Conservation (phyloP, 2,888 invertebrate species). For the Cyclophora punctaria region DNA sequence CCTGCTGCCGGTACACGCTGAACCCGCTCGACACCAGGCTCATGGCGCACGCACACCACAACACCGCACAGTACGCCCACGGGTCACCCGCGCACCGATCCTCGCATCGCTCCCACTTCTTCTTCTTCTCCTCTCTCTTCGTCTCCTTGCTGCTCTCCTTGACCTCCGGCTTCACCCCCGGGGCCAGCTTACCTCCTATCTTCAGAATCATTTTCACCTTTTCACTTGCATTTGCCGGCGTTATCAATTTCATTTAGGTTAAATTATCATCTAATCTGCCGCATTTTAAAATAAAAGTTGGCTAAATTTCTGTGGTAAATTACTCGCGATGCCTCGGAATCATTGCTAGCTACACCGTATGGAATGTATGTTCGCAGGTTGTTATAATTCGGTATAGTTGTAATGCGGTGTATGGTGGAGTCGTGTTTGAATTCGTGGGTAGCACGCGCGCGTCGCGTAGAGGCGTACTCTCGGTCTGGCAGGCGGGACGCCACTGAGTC, state of each 20-base stretch:
- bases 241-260: slow-evolving; percentile 27
- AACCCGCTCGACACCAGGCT: slow-evolving; percentile 77
- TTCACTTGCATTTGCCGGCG: slow-evolving; percentile 15
- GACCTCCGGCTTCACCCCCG: slow-evolving; percentile 33
- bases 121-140: slow-evolving; percentile 42
- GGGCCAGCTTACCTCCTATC: slow-evolving; percentile 55
- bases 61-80: slow-evolving; percentile 67
- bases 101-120: slow-evolving; percentile 54
- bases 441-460: slow-evolving; percentile 26
- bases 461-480: slow-evolving; percentile 38
- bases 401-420: slow-evolving; percentile 22
- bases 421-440: slow-evolving; percentile 57
- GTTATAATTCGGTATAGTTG: no score
- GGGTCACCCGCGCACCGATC: slow-evolving; percentile 56
- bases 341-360: neutral
- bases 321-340: neutral
- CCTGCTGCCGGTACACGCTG: slow-evolving; percentile 74
- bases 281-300: neutral
- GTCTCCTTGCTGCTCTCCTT: slow-evolving; percentile 27
- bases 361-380: no score
- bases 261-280: slow-evolving; percentile 19
- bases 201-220: slow-evolving; percentile 56
- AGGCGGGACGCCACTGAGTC: slow-evolving; percentile 57
- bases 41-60: slow-evolving; percentile 80
- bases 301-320: neutral